Base-by-base conservation (phyloP, 2,888 invertebrate genomes). In the Dicranocentrus wangi region DNA sequence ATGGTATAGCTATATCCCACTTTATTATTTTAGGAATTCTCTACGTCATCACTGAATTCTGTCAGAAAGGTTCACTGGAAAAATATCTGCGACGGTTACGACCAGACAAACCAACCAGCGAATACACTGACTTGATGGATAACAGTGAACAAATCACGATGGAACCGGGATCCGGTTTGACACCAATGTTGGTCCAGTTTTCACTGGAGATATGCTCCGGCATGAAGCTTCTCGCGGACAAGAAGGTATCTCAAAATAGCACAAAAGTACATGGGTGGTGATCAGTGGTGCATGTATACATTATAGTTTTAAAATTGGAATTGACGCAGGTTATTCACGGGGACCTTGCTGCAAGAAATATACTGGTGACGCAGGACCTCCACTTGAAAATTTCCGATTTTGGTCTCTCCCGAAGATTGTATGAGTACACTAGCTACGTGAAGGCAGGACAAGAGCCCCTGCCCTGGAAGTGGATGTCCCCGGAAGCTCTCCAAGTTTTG, bases 301-400 rank as follows among this genome's bases (percentile, higher is more conserved):
- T 43, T 21, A 65, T 25, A 8, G 8, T 2, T 28, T 27, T 61
- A 5, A 10, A 19, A 28, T 10, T 28, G 3, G 8, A 10, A 3
- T 19, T 51, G 7, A 27, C 69, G 1, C 5, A 83, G 83, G 83
- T 84, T 8, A 71, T 84, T 0, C 83, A 84, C 68, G 83, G 80
- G 0, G 83, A 84, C 32, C 19, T 84, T 43, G 83, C 83, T 15
- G 71, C 82, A 13, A 55, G 83, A 43, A 82, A 82, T n/a, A 78
- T 84, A 13, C 51, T 84, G 1, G 25, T 84, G 19, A 69, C 76
- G 15, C n/a, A n/a, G 13, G 60, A 61, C 19, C 66, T 73, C 8
- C 32, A 58, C 27, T 80, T 71, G 1, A 84, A 84, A 65, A 84
- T 84, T 15, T 82, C 84, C 0, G 84, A 84, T 39, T 84, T 84